phyloP scores from a whole-genome alignment of 2,113 vertebrate species.

The Mastomys coucha region DNA sequence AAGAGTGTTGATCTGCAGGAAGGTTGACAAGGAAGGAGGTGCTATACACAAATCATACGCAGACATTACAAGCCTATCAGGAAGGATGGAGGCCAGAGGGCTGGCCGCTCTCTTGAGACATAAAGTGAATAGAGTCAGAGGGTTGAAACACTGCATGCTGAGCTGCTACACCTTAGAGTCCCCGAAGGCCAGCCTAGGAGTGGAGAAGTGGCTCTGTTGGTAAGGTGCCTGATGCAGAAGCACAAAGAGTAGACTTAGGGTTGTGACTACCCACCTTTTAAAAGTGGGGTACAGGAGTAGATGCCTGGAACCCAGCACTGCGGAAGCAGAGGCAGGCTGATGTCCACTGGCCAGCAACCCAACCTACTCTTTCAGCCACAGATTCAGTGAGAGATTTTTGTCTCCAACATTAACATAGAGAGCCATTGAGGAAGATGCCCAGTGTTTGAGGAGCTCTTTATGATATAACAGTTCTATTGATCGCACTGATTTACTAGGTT shows the following conservation, averaged over 20 bases:
- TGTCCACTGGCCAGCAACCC: no score
- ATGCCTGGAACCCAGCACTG: not conserved
- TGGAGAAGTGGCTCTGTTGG: no score
- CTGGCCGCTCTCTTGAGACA: not conserved
- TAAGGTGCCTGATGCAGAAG: not conserved
- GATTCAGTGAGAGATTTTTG: not conserved
- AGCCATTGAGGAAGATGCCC: not conserved
- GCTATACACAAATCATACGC: not conserved
- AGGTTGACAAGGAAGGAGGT: no score
- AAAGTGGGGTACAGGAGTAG: not conserved
- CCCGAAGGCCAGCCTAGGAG: not conserved
- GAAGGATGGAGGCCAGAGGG: not conserved
- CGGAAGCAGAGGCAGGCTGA: no score
- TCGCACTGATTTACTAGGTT: not conserved
- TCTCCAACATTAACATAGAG: not conserved
- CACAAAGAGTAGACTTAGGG: not conserved
- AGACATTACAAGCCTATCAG: not conserved
- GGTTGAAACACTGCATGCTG: not conserved
- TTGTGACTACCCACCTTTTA: no score
- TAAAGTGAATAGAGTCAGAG: no score
- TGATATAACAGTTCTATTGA: not conserved
- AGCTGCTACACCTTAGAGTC: accelerated
- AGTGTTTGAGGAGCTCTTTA: not conserved
- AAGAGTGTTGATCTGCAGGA: not conserved
- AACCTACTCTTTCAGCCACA: no score